phyloP scores from a whole-genome alignment of 2,888 invertebrate species.

The Blera fallax region DNA sequence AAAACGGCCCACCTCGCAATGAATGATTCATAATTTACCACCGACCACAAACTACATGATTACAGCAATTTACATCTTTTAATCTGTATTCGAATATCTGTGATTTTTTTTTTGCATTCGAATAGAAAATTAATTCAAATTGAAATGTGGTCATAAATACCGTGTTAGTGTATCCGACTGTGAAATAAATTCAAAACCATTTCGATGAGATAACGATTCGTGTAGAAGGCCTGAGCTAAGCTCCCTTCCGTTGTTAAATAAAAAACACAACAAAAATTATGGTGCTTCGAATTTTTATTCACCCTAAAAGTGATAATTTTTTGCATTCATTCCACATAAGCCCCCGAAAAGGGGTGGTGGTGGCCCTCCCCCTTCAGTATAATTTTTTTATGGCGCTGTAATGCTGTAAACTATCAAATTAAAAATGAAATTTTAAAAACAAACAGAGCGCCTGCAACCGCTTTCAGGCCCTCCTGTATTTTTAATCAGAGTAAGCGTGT shows the following conservation, averaged over 20 bases:
- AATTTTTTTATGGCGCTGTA: constrained; percentile 48
- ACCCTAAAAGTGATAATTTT: constrained; percentile 34
- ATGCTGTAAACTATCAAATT: constrained; percentile 63
- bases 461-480: not conserved
- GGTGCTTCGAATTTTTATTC: constrained; percentile 25
- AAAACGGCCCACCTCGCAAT: not conserved
- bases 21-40: constrained; percentile 45
- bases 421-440: constrained; percentile 47
- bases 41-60: constrained; percentile 24
- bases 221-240: not conserved
- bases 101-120: constrained; percentile 2
- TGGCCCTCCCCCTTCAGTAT: not conserved
- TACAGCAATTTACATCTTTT: constrained; percentile 52
- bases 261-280: constrained; percentile 16
- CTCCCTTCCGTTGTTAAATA: not conserved
- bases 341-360: not conserved
- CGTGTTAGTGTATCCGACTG: constrained; percentile 62
- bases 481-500: constrained; percentile 65
- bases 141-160: constrained; percentile 61
- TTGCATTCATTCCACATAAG: not conserved
- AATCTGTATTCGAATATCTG: constrained; percentile 45
- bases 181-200: constrained; percentile 63
- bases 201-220: constrained; percentile 16
- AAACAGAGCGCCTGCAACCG: not conserved
- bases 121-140: constrained; percentile 61